Percentiles rank a stretch among this genome's conserved stretches.
Conservation (phyloP, 2,888 invertebrate species). For the Drosophila lutescens region DNA sequence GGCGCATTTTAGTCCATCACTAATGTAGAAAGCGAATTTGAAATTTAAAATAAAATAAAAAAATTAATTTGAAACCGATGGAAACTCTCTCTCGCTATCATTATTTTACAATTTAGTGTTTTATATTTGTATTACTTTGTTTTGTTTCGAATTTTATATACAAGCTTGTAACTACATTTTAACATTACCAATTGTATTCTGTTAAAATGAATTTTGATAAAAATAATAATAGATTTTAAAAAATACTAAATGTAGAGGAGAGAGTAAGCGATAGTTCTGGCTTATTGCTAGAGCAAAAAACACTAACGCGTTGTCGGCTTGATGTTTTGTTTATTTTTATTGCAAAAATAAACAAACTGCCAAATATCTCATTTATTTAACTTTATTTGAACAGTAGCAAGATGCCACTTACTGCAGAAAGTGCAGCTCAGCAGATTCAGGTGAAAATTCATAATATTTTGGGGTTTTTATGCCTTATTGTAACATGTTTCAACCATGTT, state of each 20-base stretch:
- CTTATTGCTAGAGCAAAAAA: too few species aligned
- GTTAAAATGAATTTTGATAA: background rate
- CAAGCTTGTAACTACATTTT: too few species aligned
- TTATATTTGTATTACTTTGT: too few species aligned
- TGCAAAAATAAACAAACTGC: constrained; percentile 10
- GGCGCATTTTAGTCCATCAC: background rate
- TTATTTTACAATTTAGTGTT: too few species aligned
- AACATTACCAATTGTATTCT: too few species aligned
- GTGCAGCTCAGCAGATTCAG: constrained; percentile 89
- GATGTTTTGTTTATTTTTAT: background rate
- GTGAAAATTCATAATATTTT: constrained; percentile 57
- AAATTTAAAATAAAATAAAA: background rate
- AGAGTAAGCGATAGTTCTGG: background rate
- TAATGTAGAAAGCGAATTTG: background rate
- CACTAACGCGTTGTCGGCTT: background rate
- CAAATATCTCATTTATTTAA: background rate
- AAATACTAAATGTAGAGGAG: background rate
- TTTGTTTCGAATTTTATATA: too few species aligned
- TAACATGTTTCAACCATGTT: background rate
- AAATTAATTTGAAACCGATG: too few species aligned
- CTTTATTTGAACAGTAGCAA: background rate
- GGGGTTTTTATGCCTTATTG: background rate
- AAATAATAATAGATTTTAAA: too few species aligned
- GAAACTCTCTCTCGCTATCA: too few species aligned
- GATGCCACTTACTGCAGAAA: constrained; percentile 92